Evolutionary conservation across 2,113 vertebrate species (phyloP), one percentile per base, ranked within the genome.

Genomic region (Ophthalmolycus amberensis): DNA sequence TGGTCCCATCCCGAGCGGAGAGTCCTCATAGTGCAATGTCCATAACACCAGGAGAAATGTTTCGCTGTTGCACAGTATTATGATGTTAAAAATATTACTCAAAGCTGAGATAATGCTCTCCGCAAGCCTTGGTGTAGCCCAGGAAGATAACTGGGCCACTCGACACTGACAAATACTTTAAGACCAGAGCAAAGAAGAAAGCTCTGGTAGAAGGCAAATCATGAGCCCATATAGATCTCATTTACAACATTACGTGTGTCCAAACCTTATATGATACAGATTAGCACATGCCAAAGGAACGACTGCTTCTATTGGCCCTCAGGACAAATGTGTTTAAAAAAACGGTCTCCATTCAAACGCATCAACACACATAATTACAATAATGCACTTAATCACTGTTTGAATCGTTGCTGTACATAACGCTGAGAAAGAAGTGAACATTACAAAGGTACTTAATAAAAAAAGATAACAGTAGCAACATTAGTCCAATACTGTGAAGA

Each of bases 361-460:
- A 86, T 88, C 82, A 80, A 87, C 76, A 81, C 79, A 90, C 70
- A 68, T 76, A 83, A 87, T 89, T 80, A 93, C 85, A 91, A 86
- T 92, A 93, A 94, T 90, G 92, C 94, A 94, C 90, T 94, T 94
- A 77, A 91, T 87, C 84, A 90, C 85, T 54, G 79, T 84, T 77
- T 78, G 89, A 91, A 79, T 91, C 78, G 85, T 75, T 86, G 85
- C 91, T 92, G 89, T 94, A 93, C 90, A 91, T 85, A 90, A 93
- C 79, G 89, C 82, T 84, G 81, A 93, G 85, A 79, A 81, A 90
- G 77, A 83, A 80, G 75, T 82, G 86, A 88, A 91, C 63, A 71
- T 89, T 93, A 91, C 82, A 93, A 93, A 93, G 85, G 81, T 90
- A 90, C 75, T 89, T 90, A 86, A 89, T 89, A 80, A 83, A 88